Base-by-base conservation (phyloP, 2,888 invertebrate genomes). In the Drosophila anomalipes region DNA sequence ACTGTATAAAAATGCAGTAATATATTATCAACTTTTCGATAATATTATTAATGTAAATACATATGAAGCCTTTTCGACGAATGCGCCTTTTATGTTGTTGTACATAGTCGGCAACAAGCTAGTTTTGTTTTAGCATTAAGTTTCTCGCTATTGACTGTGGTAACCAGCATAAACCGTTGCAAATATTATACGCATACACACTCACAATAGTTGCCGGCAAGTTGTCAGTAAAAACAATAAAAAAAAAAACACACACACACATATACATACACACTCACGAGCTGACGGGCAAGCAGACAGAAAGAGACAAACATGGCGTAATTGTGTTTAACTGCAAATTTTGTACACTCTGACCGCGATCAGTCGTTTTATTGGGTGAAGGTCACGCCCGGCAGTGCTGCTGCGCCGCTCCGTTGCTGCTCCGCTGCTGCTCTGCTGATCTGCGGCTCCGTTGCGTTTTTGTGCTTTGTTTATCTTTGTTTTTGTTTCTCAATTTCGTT, bases 281-380 rank as follows among this genome's bases (percentile, higher is more conserved):
- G 37, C 32, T 33, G 26, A 35, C 12, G 7, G 52, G 52, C 12
- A 10, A 49, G 52, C 30, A 64, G 56, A 52, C 59, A 44, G 57
- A 72, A 65, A 47, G 56, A 61, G 52, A 60, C 59, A 51, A 60
- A 70, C 74, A 74, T 77, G 76, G 74, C 77, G 66, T 77, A 84
- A 80, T 86, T 84, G 77, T 89, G 70, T 84, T 82, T 54, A 70
- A 83, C 81, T 86, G 84, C 84, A 86, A 86, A 87, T 77, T 67
- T 63, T 56, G 62, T 79, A 70, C 83, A 76, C 87, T 83, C 68
- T 89, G 84, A 81, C 82, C 88, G 73, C 58, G 67, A 73, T 83
- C 68, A 65, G 70, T 73, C 72, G 87, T 70, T 87, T 85, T 89
- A 85, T 87, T 85, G 85, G 85, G 90, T 89, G 85, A 85, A 85